Conservation (phyloP, 2,797 vertebrate species). For the Sebastes kiyomatsui region DNA sequence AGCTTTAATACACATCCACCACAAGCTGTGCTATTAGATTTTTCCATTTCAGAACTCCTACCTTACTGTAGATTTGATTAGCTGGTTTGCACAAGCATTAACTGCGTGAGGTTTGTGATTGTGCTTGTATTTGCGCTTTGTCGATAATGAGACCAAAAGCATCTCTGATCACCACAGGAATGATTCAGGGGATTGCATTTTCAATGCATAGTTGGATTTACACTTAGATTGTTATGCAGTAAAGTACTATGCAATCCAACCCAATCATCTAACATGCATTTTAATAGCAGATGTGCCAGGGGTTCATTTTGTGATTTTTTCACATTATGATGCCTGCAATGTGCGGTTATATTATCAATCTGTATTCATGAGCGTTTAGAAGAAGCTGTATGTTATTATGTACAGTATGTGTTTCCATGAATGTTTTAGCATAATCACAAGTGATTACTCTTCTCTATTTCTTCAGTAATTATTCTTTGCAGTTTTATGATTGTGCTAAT, state of each 20-base stretch:
- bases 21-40: background rate
- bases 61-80: background rate
- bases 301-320: background rate
- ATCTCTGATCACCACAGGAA: background rate
- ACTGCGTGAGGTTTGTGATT: background rate
- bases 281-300: background rate
- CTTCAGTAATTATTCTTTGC: background rate
- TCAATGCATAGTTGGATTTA: background rate
- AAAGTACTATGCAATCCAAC: background rate
- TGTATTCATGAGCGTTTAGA: constrained; percentile 7
- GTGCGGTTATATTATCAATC: background rate
- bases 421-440: background rate
- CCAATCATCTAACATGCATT: constrained; percentile 5
- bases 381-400: background rate
- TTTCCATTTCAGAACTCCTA: background rate
- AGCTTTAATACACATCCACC: background rate
- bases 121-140: constrained; percentile 3
- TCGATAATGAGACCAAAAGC: background rate
- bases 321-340: background rate
- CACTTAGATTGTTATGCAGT: background rate
- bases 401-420: background rate
- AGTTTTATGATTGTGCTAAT: background rate
- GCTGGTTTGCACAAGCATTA: background rate
- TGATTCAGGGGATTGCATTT: background rate
- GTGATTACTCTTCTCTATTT: too few species aligned